phyloP scores from a whole-genome alignment of 2,797 vertebrate species.

The Pogoniulus pusillus region DNA sequence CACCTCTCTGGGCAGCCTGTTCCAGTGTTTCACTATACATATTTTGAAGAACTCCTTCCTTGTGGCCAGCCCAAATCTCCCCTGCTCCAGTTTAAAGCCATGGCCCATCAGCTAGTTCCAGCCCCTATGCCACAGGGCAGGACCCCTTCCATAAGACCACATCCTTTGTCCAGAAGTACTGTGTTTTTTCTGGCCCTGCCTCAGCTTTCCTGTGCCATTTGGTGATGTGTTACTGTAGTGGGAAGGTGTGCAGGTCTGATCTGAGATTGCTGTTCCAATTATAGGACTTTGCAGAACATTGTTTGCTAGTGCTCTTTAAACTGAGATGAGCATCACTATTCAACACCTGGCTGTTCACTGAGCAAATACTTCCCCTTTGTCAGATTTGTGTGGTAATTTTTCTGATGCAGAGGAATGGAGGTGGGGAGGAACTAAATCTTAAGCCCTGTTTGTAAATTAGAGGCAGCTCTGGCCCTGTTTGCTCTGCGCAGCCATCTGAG shows the following conservation, averaged over 20 bases:
- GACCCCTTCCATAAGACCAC: too few species aligned
- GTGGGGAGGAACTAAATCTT: neutral
- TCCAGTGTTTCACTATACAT: too few species aligned
- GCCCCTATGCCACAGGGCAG: too few species aligned
- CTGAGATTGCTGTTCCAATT: neutral
- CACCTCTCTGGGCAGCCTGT: too few species aligned
- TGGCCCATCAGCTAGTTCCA: too few species aligned
- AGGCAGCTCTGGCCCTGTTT: neutral
- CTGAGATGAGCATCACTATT: neutral
- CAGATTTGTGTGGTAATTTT: slow-evolving; percentile 1
- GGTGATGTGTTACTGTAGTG: fast-evolving
- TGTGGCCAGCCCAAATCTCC: too few species aligned
- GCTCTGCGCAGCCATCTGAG: neutral
- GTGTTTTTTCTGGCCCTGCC: neutral
- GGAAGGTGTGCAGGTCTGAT: neutral
- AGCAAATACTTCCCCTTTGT: neutral
- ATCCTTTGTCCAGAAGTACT: neutral
- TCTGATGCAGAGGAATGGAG: neutral
- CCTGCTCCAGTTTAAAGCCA: too few species aligned
- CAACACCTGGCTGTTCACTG: neutral
- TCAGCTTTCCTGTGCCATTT: neutral
- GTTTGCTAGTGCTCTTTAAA: neutral
- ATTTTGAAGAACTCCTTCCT: too few species aligned
- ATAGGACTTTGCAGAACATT: fast-evolving
- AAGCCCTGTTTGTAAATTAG: neutral